Conservation (phyloP, 2,113 vertebrate species). For the Malurus elegans region DNA sequence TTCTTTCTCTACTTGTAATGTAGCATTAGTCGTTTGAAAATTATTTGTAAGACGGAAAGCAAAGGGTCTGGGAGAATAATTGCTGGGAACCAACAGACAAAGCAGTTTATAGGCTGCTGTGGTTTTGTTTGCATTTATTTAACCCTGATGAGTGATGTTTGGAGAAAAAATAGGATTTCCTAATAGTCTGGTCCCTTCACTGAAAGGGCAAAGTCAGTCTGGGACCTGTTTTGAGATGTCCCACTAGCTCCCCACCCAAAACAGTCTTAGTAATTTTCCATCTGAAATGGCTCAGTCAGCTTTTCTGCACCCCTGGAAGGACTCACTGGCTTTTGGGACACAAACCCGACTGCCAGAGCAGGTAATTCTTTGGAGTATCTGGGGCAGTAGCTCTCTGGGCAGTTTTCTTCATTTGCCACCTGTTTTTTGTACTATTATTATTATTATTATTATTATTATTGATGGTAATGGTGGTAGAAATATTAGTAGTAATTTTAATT, state of each 20-base stretch:
- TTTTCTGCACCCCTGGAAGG: neutral
- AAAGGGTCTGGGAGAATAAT: neutral
- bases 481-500: neutral
- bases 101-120: neutral
- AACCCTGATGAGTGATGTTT: neutral
- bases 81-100: neutral
- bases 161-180: neutral
- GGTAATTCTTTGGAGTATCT: neutral
- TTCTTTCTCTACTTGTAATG: neutral
- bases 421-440: neutral
- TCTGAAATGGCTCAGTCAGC: rapidly evolving
- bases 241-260: neutral
- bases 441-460: neutral
- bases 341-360: rapidly evolving
- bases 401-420: neutral
- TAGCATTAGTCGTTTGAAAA: neutral
- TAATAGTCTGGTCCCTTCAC: rapidly evolving
- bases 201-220: neutral
- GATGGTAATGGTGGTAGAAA: too few species aligned
- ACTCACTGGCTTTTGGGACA: rapidly evolving
- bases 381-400: neutral
- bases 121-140: neutral
- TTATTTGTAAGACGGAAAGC: neutral
- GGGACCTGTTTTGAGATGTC: neutral
- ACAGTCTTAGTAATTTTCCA: neutral